Evolutionary conservation across 2,888 invertebrate genomes (phyloP).

Genomic region (Meta bourneti): DNA sequence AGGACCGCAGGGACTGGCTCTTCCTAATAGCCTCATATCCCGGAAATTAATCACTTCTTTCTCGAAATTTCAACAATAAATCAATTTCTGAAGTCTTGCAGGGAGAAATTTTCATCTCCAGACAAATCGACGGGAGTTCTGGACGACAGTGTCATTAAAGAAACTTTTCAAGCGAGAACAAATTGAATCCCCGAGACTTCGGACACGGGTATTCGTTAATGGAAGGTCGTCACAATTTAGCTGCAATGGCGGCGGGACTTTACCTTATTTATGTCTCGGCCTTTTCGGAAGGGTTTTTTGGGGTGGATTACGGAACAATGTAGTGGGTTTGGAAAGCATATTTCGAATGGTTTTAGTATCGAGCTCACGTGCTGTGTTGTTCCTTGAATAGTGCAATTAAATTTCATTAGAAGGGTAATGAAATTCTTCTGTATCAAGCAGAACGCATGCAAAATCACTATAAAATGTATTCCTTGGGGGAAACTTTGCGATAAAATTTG

Average conservation of each 20-base stretch:
- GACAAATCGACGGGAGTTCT: constrained; percentile 46
- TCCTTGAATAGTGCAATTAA: too few species aligned
- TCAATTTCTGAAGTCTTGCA: constrained; percentile 40
- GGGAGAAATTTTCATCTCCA: constrained; percentile 33
- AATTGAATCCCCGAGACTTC: constrained; percentile 48
- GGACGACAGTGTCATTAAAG: constrained; percentile 62
- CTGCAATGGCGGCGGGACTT: neutral
- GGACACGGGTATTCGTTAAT: constrained; percentile 44
- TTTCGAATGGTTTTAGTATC: too few species aligned
- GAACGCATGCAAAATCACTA: too few species aligned
- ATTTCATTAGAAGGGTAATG: too few species aligned
- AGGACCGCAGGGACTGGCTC: neutral
- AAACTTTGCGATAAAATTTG: too few species aligned
- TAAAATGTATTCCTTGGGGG: too few species aligned
- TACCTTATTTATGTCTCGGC: constrained; percentile 9
- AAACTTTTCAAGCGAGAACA: constrained; percentile 63
- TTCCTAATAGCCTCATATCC: constrained; percentile 45
- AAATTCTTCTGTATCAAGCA: too few species aligned
- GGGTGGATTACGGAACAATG: too few species aligned
- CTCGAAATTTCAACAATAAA: constrained; percentile 56
- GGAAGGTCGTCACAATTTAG: constrained; percentile 31
- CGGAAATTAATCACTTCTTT: constrained; percentile 57
- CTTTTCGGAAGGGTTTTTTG: neutral
- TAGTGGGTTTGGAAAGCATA: too few species aligned
- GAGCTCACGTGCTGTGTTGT: too few species aligned